A percentile compares a stretch with the other conserved stretches of the same genome.
Conservation (phyloP, 2,113 vertebrate species). For the Acrocephalus arundinaceus region DNA sequence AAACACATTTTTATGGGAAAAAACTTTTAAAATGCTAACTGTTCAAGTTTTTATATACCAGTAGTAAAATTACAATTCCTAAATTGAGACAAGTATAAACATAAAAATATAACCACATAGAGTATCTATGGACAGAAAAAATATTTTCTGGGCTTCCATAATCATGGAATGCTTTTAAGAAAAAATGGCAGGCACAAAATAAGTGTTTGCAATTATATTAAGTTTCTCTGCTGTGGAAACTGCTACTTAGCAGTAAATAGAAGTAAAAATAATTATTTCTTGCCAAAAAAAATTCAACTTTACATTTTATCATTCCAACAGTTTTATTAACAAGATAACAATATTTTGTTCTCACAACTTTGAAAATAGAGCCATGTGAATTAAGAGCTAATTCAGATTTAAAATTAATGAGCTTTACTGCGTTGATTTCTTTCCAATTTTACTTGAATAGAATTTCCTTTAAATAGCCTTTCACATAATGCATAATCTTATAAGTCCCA, state of each 20-base stretch:
- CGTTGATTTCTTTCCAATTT: not conserved
- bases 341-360: constrained; percentile 24
- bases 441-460: constrained; percentile 46
- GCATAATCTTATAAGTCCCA: constrained; percentile 59
- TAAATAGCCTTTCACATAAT: constrained; percentile 58
- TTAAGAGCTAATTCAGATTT: constrained; percentile 65
- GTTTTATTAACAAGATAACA: constrained; percentile 57
- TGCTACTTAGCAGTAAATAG: not conserved
- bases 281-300: constrained; percentile 16
- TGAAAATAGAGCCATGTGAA: constrained; percentile 49
- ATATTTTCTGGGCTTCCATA: not conserved
- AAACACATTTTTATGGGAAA: not conserved
- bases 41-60: not conserved
- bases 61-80: not conserved
- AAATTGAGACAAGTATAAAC: not conserved
- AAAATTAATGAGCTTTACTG: constrained; percentile 61
- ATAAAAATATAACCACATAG: not conserved
- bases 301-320: constrained; percentile 39
- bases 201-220: not conserved
- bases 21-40: not conserved
- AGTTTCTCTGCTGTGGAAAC: not conserved
- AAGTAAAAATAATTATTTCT: constrained; percentile 35
- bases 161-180: not conserved
- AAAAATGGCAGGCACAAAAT: not conserved
- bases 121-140: not conserved